Conservation (phyloP, 2,113 vertebrate genomes). For the Oreocharis arfaki region DNA sequence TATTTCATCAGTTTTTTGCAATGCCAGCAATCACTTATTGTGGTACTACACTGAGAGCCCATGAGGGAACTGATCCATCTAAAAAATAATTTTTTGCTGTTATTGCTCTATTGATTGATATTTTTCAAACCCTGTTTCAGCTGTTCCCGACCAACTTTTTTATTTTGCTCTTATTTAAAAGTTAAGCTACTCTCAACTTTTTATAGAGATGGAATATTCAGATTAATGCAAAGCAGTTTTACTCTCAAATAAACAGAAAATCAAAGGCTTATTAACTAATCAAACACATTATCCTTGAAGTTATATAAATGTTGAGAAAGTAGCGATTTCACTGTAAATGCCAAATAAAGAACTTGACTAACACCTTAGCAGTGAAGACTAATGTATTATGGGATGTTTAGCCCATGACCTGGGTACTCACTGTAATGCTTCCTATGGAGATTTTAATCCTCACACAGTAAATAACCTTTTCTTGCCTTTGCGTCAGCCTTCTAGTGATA, state of each 20-base stretch:
- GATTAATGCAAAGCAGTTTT: neutral
- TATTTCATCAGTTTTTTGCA: neutral
- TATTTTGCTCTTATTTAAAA: neutral
- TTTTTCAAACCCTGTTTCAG: neutral
- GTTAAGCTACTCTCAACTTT: neutral
- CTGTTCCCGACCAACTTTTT: neutral
- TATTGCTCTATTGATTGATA: neutral
- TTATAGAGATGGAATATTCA: neutral
- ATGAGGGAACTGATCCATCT: neutral
- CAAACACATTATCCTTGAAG: neutral
- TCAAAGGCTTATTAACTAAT: neutral
- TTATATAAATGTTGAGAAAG: neutral
- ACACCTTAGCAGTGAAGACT: neutral
- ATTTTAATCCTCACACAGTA: neutral
- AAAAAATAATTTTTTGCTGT: neutral
- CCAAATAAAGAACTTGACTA: neutral
- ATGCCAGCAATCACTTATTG: neutral
- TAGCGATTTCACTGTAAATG: neutral
- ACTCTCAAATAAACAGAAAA: neutral
- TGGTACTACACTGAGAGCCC: neutral
- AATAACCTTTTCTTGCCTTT: neutral
- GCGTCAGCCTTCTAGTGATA: fast-evolving
- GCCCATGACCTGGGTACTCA: neutral
- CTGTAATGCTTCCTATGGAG: neutral
- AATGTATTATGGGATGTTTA: neutral